phyloP scores from a whole-genome alignment of 2,888 invertebrate species.

The Drosophila borealis region DNA sequence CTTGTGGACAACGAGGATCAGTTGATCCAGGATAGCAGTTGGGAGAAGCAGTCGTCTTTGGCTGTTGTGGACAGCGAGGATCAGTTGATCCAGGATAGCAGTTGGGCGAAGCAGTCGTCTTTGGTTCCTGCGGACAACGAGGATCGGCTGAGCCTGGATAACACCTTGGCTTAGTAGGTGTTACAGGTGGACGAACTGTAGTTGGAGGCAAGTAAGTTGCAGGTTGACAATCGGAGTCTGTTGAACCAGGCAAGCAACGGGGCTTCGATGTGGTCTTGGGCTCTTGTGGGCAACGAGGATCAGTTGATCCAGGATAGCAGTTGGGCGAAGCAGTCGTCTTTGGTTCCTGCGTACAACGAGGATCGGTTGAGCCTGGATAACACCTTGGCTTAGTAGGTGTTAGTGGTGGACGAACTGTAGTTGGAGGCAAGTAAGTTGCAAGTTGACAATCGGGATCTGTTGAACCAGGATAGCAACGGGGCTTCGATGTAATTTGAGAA shows the following conservation, averaged over 20 bases:
- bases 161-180: constrained; percentile 26
- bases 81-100: constrained; percentile 10
- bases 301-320: too few relatives aligned
- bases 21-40: constrained; percentile 67
- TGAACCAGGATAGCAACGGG: constrained; percentile 72
- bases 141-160: constrained; percentile 10
- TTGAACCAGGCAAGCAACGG: neutral
- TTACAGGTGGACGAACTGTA: neutral
- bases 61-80: neutral
- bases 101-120: neutral
- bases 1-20: constrained; percentile 56
- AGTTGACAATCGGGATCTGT: constrained; percentile 15
- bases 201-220: neutral
- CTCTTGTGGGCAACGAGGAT: too few relatives aligned
- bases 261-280: neutral
- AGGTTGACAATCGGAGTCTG: neutral
- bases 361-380: constrained; percentile 71
- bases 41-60: constrained; percentile 55
- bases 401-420: neutral
- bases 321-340: neutral
- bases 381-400: constrained; percentile 7
- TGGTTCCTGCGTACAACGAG: constrained; percentile 6
- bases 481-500: neutral
- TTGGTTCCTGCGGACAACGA: neutral
- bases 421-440: neutral